Conservation (phyloP, 2,797 vertebrate species). For the Gymnocypris eckloni region DNA sequence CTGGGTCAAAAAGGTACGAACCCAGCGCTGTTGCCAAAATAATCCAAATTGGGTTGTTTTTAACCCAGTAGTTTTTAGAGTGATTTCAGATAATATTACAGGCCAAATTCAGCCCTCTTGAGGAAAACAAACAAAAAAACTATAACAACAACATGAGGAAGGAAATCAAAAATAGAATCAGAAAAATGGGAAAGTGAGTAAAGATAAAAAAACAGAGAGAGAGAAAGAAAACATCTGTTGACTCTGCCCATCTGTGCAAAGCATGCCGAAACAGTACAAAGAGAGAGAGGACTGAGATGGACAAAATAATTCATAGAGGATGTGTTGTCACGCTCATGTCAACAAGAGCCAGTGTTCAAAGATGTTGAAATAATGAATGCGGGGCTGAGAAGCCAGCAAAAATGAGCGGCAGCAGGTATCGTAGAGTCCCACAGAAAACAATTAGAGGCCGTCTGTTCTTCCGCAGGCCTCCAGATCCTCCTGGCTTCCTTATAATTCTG, state of each 20-base stretch:
- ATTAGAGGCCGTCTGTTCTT: slow-evolving; percentile 55
- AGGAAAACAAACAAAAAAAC: background rate
- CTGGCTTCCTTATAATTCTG: slow-evolving; percentile 32
- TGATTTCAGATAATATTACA: background rate
- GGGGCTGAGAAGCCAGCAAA: slow-evolving; percentile 42
- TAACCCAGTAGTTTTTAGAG: too few species aligned
- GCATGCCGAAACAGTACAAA: slow-evolving; percentile 60
- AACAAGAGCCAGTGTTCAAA: slow-evolving; percentile 68
- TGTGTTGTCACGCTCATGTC: slow-evolving; percentile 66
- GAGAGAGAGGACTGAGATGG: slow-evolving; percentile 54
- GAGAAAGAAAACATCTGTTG: slow-evolving; percentile 74
- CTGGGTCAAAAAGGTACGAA: too few species aligned
- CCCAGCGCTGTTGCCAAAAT: too few species aligned
- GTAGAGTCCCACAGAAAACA: slow-evolving; percentile 72
- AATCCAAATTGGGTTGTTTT: too few species aligned
- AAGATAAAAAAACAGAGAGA: slow-evolving; percentile 20
- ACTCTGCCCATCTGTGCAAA: slow-evolving; percentile 73
- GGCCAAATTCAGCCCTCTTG: slow-evolving; percentile 68
- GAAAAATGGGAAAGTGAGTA: background rate
- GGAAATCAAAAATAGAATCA: slow-evolving; percentile 43
- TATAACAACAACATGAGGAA: background rate
- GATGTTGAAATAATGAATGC: slow-evolving; percentile 67
- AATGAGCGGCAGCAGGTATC: slow-evolving; percentile 59
- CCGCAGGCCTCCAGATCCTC: slow-evolving; percentile 35
- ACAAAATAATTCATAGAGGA: slow-evolving; percentile 50